Conservation (phyloP, 2,113 vertebrate genomes). For the Chlorodrepanis virens region DNA sequence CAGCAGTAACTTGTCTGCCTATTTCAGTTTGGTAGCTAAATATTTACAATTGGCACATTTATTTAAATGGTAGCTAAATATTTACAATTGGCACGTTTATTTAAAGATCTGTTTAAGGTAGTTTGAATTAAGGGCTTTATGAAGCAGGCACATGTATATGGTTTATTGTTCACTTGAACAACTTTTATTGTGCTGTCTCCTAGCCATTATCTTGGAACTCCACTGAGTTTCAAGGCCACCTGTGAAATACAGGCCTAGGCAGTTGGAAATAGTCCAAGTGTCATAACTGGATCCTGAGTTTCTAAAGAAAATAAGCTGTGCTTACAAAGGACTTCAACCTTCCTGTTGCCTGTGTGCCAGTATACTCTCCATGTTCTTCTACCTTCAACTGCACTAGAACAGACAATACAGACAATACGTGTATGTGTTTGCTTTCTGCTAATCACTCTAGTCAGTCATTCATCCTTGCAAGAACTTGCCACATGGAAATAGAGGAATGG, state of each 20-base stretch:
- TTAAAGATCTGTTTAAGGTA: background rate
- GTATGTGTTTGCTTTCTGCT: background rate
- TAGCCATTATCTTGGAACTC: background rate
- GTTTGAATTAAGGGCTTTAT: background rate
- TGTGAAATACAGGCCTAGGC: background rate
- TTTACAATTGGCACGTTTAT: background rate
- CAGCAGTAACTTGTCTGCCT: background rate
- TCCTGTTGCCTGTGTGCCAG: accelerated
- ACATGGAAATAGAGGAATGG: background rate
- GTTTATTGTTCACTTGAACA: background rate
- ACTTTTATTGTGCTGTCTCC: background rate
- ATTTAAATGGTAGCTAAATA: background rate
- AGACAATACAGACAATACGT: background rate
- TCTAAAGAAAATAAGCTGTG: background rate
- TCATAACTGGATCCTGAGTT: background rate
- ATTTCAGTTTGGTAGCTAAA: background rate
- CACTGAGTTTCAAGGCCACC: background rate
- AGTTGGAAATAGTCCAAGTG: background rate
- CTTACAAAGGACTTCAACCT: background rate
- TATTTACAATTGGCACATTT: background rate
- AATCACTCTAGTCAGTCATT: background rate
- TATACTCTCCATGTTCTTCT: background rate
- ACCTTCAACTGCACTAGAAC: background rate
- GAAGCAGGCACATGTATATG: background rate
- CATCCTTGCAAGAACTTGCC: background rate